Percentiles rank a stretch among this genome's conserved stretches.
These are phyloP conservation scores for Perdita meconis DNA, from an alignment of 2,888 invertebrate genomes.

Conservation along the genomic window DNA sequence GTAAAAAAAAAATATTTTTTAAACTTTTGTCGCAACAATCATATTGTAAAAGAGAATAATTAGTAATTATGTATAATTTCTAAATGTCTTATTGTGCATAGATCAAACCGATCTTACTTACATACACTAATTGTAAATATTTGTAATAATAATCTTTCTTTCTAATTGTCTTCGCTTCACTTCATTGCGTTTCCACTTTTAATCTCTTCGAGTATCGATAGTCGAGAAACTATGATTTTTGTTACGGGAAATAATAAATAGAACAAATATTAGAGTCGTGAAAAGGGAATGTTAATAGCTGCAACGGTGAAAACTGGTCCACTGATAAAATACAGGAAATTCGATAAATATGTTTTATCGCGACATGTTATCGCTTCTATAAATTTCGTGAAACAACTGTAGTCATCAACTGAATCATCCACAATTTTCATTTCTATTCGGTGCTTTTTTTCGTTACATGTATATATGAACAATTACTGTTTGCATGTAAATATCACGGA, in stretches of 20 bases:
- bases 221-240: slow-evolving; percentile 21
- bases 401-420: slow-evolving; percentile 49
- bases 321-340: slow-evolving; percentile 12
- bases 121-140: slow-evolving; percentile 70
- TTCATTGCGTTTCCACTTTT: slow-evolving; percentile 48
- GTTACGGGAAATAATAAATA: slow-evolving; percentile 12
- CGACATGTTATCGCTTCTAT: slow-evolving; percentile 34
- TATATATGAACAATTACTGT: slow-evolving; percentile 73
- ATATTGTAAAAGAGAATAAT: slow-evolving; percentile 43
- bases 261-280: slow-evolving; percentile 7
- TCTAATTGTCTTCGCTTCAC: slow-evolving; percentile 51
- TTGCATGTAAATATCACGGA: slow-evolving; percentile 76
- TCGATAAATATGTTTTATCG: slow-evolving; percentile 56
- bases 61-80: slow-evolving; percentile 54
- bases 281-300: neutral
- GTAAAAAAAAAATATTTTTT: slow-evolving; percentile 31
- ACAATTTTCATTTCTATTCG: slow-evolving; percentile 73
- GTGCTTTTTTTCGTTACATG: slow-evolving; percentile 80
- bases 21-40: slow-evolving; percentile 40
- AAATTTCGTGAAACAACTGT: slow-evolving; percentile 37
- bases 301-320: slow-evolving; percentile 23
- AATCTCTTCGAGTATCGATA: slow-evolving; percentile 32
- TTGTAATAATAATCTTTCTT: slow-evolving; percentile 69
- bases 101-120: slow-evolving; percentile 50
- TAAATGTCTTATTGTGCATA: slow-evolving; percentile 63